These are phyloP conservation scores for Polypterus senegalus DNA, from an alignment of 2,113 vertebrate species.

Conservation along the genomic window DNA sequence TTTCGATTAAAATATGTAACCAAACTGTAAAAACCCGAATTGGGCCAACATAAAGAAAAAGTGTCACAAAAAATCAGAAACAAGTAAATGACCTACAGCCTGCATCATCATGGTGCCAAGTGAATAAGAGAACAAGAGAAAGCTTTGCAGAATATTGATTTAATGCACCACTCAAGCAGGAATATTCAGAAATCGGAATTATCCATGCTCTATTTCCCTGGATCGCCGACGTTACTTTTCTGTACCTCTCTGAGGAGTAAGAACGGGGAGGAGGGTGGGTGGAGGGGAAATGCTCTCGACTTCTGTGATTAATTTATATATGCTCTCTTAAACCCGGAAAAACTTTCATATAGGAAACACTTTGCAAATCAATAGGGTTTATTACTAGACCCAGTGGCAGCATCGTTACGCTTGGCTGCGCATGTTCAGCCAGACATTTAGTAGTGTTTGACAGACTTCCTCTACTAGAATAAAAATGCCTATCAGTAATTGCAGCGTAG, in stretches of 20 bases:
- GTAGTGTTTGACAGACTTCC: not conserved
- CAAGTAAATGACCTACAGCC: slow-evolving; percentile 52
- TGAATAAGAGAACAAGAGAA: slow-evolving; percentile 79
- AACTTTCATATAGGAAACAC: not conserved
- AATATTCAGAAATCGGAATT: slow-evolving; percentile 69
- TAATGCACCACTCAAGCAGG: slow-evolving; percentile 74
- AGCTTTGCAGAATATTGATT: slow-evolving; percentile 85
- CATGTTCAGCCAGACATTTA: not conserved
- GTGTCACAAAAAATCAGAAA: slow-evolving; percentile 55
- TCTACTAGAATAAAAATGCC: too few species aligned
- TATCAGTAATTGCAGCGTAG: too few species aligned
- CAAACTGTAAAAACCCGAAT: slow-evolving; percentile 31
- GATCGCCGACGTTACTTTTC: slow-evolving; percentile 64
- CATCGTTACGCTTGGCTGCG: not conserved
- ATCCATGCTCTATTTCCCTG: slow-evolving; percentile 81
- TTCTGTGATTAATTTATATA: not conserved
- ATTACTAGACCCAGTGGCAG: not conserved
- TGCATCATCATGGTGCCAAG: slow-evolving; percentile 71
- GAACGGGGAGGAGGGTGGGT: slow-evolving; percentile 12
- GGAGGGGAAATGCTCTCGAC: not conserved
- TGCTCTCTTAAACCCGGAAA: not conserved
- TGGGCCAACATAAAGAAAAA: slow-evolving; percentile 36
- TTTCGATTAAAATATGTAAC: too few species aligned
- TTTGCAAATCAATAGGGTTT: not conserved
- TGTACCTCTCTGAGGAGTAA: slow-evolving; percentile 50